phyloP scores from a whole-genome alignment of 2,797 vertebrate species.

The Loriculus beryllinus region DNA sequence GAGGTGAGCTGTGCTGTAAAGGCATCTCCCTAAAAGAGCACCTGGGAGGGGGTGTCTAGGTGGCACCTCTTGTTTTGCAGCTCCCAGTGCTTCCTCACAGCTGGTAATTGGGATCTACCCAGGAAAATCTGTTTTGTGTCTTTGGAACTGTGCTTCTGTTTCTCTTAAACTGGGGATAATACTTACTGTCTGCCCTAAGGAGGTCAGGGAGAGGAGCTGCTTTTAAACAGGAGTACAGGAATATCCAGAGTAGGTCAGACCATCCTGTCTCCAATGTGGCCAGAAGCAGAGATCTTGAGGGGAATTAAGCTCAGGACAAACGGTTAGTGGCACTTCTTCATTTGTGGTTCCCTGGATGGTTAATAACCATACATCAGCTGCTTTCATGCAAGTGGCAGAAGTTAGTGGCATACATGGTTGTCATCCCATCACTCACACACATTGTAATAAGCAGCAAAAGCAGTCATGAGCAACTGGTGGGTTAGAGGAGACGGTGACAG shows the following conservation, averaged over 20 bases:
- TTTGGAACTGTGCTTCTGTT: background rate
- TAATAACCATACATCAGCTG: background rate
- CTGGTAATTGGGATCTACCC: background rate
- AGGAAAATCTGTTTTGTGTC: background rate
- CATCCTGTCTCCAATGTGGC: background rate
- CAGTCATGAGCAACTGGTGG: fast-evolving
- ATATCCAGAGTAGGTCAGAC: background rate
- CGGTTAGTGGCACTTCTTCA: background rate
- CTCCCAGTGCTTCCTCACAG: background rate
- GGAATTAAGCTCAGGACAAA: background rate
- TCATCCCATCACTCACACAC: fast-evolving
- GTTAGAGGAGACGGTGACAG: background rate
- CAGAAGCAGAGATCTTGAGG: background rate
- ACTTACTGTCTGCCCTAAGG: background rate
- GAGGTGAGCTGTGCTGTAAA: background rate
- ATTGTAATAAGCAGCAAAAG: background rate
- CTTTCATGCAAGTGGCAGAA: background rate
- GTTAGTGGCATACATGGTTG: background rate
- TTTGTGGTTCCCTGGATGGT: background rate
- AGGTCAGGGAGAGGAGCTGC: background rate
- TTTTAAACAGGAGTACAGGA: background rate
- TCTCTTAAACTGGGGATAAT: background rate
- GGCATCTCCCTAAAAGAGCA: background rate
- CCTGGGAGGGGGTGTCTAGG: fast-evolving
- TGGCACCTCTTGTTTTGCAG: background rate